A percentile compares a stretch with the other conserved stretches of the same genome.
Conservation (phyloP, 1,140 invertebrate species). For the Cherax destructor region DNA sequence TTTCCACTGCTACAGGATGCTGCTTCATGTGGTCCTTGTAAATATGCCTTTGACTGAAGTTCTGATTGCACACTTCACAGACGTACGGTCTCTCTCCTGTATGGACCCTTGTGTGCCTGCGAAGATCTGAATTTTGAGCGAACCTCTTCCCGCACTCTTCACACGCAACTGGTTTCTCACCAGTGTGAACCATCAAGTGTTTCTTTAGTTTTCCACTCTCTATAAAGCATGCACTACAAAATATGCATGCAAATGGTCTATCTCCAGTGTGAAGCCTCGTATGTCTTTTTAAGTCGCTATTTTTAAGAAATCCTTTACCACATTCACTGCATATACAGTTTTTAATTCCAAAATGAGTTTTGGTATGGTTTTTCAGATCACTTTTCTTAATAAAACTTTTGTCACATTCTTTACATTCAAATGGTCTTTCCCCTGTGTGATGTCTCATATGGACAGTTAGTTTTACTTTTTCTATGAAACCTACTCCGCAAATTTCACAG, state of each 20-base stretch:
- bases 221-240: conserved; percentile 33
- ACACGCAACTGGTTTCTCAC: conserved; percentile 45
- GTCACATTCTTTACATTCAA: conserved; percentile 43
- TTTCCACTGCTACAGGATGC: background rate
- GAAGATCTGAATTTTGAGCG: conserved; percentile 51
- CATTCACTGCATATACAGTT: conserved; percentile 52
- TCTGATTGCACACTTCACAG: conserved; percentile 32
- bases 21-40: conserved; percentile 50
- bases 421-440: conserved; percentile 55
- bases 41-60: conserved; percentile 39
- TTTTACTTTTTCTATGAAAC: conserved; percentile 50
- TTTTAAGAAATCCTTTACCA: conserved; percentile 53
- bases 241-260: conserved; percentile 36
- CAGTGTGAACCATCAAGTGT: conserved; percentile 53
- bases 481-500: conserved; percentile 42
- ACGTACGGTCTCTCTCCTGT: conserved; percentile 52
- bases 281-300: conserved; percentile 49
- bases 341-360: conserved; percentile 49
- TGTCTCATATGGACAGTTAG: conserved; percentile 43
- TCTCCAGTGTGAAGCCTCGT: conserved; percentile 44
- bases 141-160: conserved; percentile 44
- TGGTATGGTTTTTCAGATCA: conserved; percentile 49
- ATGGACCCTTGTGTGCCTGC: conserved; percentile 43
- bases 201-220: conserved; percentile 53
- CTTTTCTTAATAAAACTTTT: conserved; percentile 58